Percentiles rank a stretch among this genome's conserved stretches.
phyloP scores from a whole-genome alignment of 2,113 vertebrate genomes.

The Sitta europaea region DNA sequence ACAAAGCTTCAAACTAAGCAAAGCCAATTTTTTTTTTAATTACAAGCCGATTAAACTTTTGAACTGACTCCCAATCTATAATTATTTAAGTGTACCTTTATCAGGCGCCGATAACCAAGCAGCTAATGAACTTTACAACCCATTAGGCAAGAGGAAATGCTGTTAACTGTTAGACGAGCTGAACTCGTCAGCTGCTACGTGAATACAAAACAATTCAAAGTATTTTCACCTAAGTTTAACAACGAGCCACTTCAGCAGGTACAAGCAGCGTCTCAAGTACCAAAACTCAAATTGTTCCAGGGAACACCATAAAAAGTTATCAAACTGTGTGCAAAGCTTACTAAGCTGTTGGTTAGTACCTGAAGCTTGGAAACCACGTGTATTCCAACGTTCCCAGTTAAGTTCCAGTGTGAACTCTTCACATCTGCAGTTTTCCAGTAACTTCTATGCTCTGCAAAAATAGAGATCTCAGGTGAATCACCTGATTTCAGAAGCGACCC shows the following conservation, averaged over 20 bases:
- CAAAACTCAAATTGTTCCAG: neutral
- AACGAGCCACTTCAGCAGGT: neutral
- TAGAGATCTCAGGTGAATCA: neutral
- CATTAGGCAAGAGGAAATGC: neutral
- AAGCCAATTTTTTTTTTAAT: neutral
- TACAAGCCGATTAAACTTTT: neutral
- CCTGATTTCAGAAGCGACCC: neutral
- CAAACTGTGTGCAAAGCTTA: neutral
- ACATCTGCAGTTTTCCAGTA: neutral
- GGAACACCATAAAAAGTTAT: neutral
- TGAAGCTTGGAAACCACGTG: accelerated
- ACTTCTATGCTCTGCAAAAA: accelerated
- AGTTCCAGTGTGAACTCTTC: neutral
- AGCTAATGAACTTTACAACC: neutral
- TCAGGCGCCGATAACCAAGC: neutral
- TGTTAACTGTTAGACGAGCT: neutral
- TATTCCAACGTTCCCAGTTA: accelerated
- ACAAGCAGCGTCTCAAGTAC: neutral
- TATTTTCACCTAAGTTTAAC: neutral
- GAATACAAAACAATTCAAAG: neutral
- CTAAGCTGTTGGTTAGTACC: neutral
- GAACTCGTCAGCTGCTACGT: neutral
- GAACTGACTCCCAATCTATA: neutral
- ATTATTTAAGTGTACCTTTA: neutral
- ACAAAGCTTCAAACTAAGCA: neutral